phyloP scores from a whole-genome alignment of 2,888 invertebrate genomes.

The Pachliopta kotzebuea region DNA sequence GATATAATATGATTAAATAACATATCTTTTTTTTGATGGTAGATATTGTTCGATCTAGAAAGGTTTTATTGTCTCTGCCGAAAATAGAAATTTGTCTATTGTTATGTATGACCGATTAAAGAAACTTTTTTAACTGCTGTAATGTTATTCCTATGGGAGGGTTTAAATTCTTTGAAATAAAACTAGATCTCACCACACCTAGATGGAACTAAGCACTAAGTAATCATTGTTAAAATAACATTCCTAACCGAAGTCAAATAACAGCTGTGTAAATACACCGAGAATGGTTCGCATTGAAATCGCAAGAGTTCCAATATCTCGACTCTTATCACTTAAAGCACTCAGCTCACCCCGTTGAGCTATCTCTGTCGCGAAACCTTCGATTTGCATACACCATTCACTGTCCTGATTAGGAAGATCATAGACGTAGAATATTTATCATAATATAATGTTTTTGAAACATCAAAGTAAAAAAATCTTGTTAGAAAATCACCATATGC shows the following conservation, averaged over 20 bases:
- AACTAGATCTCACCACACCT: not conserved
- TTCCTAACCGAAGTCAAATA: conserved; percentile 11
- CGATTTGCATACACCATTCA: conserved; percentile 13
- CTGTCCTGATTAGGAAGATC: conserved; percentile 6
- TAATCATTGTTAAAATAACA: not conserved
- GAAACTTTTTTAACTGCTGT: too few species aligned
- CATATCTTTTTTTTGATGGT: too few species aligned
- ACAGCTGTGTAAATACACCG: conserved; percentile 23
- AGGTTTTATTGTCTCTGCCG: too few species aligned
- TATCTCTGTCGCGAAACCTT: conserved; percentile 18
- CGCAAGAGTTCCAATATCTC: conserved; percentile 8
- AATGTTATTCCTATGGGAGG: too few species aligned
- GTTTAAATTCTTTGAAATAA: not conserved
- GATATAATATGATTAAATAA: too few species aligned
- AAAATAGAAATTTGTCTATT: too few species aligned
- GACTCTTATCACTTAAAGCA: conserved; percentile 15
- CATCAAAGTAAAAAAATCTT: too few species aligned
- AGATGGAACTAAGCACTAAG: not conserved
- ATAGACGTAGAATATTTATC: not conserved
- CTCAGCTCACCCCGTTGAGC: conserved; percentile 1
- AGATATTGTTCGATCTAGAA: too few species aligned
- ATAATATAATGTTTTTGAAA: too few species aligned
- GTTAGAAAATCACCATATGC: too few species aligned
- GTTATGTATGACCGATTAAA: too few species aligned
- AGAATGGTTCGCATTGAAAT: conserved; percentile 6